Evolutionary conservation across 2,797 vertebrate species (phyloP).

Genomic region (Platyrinchus mystaceus): DNA sequence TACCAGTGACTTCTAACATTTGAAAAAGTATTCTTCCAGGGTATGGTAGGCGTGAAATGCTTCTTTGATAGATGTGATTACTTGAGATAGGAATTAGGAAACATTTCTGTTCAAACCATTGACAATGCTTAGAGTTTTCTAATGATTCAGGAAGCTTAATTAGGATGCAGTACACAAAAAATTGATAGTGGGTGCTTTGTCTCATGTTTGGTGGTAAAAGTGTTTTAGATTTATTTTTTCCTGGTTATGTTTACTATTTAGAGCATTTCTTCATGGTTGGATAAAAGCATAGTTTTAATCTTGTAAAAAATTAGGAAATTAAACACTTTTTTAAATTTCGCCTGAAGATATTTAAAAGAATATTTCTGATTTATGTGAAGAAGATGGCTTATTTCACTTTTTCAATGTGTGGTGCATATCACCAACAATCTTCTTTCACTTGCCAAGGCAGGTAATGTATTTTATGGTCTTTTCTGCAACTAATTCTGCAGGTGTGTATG

Average conservation of each 20-base stretch:
- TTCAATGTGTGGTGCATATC: neutral
- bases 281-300: constrained; percentile 1
- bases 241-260: neutral
- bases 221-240: neutral
- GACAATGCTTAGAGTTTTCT: neutral
- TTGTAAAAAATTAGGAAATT: neutral
- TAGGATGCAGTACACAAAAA: neutral
- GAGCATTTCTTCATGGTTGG: neutral
- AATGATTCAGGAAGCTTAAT: neutral
- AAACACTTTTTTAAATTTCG: constrained; percentile 1
- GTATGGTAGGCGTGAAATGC: neutral
- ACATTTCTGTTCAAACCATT: neutral
- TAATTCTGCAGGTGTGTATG: constrained; percentile 33
- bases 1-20: neutral
- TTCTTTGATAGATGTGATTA: neutral
- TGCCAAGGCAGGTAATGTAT: neutral
- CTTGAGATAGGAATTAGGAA: neutral
- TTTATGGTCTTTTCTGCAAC: constrained; percentile 23
- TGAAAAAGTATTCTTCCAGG: neutral
- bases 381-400: neutral
- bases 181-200: neutral
- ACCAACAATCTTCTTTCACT: neutral
- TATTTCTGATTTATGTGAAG: neutral
- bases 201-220: neutral
- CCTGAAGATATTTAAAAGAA: constrained; percentile 16